phyloP scores from a whole-genome alignment of 2,797 vertebrate genomes.

The Cossypha dichroa region DNA sequence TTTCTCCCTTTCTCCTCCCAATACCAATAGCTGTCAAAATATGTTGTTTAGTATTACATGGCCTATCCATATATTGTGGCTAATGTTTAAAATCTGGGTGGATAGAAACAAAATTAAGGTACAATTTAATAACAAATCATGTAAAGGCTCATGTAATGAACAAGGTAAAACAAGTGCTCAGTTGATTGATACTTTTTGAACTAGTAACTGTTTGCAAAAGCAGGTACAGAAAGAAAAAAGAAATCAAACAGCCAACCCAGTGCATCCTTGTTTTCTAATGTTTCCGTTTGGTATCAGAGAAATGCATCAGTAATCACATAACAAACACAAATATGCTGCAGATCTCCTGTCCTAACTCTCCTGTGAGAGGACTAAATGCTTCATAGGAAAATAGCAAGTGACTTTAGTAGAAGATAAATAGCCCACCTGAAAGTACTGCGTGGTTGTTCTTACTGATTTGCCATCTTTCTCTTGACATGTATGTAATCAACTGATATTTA shows the following conservation, averaged over 20 bases:
- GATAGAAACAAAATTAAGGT: neutral
- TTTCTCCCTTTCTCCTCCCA: neutral
- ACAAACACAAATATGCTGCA: neutral
- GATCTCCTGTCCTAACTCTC: neutral
- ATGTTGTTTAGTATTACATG: neutral
- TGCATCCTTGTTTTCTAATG: neutral
- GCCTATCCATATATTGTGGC: neutral
- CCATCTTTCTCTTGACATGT: neutral
- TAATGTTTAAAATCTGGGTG: neutral
- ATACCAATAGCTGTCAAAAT: neutral
- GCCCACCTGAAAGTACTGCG: neutral
- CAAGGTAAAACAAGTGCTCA: neutral
- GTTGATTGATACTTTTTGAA: neutral
- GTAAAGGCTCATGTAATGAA: neutral
- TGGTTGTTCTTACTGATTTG: neutral
- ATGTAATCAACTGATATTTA: neutral
- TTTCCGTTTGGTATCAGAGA: neutral
- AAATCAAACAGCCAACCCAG: neutral
- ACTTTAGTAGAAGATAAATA: neutral
- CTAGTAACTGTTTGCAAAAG: neutral
- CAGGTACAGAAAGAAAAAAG: neutral
- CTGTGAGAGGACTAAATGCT: neutral
- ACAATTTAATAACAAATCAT: neutral
- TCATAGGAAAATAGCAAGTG: neutral
- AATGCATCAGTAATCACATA: neutral